Conservation (phyloP, 2,888 invertebrate genomes). For the Torymus texanus region DNA sequence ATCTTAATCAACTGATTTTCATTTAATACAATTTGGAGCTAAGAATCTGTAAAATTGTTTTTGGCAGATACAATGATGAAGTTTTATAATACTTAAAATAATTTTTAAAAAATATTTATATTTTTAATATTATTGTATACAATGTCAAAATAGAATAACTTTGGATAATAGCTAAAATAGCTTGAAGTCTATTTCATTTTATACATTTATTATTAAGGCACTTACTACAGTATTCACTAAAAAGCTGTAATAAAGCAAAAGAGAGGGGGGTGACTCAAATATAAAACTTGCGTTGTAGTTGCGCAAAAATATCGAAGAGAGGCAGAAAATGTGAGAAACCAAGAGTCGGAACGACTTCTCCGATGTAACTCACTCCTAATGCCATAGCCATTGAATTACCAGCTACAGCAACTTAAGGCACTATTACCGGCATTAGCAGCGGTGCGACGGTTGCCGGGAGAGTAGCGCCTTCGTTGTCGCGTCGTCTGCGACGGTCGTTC, state of each 20-base stretch:
- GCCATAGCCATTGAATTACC: constrained; percentile 50
- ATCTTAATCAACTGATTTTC: no score
- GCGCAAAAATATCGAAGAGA: neutral
- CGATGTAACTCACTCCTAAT: constrained; percentile 30
- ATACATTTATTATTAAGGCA: constrained; percentile 2
- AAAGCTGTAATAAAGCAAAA: constrained; percentile 8
- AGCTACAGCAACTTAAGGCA: constrained; percentile 48
- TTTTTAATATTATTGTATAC: no score
- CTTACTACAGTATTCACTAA: neutral
- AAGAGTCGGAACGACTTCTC: constrained; percentile 32
- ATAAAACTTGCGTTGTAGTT: neutral
- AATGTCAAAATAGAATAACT: no score
- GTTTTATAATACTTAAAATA: no score
- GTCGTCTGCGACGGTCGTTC: neutral
- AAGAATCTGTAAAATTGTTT: no score
- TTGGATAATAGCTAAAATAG: no score
- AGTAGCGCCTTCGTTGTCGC: neutral
- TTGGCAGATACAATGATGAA: no score
- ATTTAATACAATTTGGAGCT: no score
- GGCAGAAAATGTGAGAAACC: constrained; percentile 8
- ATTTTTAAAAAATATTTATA: no score
- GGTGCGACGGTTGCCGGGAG: constrained; percentile 49
- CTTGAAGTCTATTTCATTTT: no score
- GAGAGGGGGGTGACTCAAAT: neutral
- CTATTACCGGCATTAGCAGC: constrained; percentile 56